Base-by-base conservation (phyloP, 2,113 vertebrate species). In the Choloepus hoffmanni region DNA sequence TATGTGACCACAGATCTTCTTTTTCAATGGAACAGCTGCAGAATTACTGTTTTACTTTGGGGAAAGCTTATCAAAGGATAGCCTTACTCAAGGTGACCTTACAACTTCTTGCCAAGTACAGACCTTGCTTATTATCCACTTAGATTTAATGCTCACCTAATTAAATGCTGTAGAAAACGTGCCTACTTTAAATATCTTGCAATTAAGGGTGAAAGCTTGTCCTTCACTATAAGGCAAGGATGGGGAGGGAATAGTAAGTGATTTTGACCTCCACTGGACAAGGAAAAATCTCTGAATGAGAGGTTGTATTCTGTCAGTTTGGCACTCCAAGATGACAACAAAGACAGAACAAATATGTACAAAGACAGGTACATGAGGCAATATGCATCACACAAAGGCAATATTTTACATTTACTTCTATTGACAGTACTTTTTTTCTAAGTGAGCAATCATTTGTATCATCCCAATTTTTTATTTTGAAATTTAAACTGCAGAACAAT, bases 81-180 rank as follows among this genome's bases (percentile, higher is more conserved):
- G 36, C 36, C 26, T 93, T 78, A 72, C 11, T 94, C 50, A 77
- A 76, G 60, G 19, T 85, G 50, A 24, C 28, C 67, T 72, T 67
- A 40, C 36, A 83, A 73, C 45, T 96, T 92, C 53, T 26, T 36
- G 36, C 60, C 74, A 63, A 83, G 28, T 81, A 18, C n/a, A 93
- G 84, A 58, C 78, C 87, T 91, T 45, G 26, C 45, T 95, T 77
- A 26, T 95, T 82, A 92, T 65, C 65, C 60, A 85, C 33, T 93
- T 89, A 89, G 72, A 76, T 72, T 63, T 89, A 92, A 88, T 89
- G 33, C 53, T 77, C 48, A 74, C 33, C 76, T 91, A 95, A 89
- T 89, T 53, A 83, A 84, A 83, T 86, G 26, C 53, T 93, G 28
- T 16, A 53, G 45, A 72, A 89, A 92, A 85, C 45, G 83, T 36